Evolutionary conservation across 2,797 vertebrate genomes (phyloP).

Genomic region (Propithecus deckenii): DNA sequence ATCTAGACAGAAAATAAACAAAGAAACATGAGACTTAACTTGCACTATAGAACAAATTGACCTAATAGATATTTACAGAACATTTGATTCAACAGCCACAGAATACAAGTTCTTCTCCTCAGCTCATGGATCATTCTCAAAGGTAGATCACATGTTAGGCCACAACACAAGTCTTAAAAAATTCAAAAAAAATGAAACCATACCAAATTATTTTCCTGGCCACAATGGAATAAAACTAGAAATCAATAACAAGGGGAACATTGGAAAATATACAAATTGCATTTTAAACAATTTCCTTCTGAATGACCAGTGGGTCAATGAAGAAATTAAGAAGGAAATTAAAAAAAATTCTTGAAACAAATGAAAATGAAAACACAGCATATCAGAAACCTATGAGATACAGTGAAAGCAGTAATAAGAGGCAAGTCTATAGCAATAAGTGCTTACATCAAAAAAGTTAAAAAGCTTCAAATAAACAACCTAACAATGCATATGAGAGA

Average conservation of each 20-base stretch:
- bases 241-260: background rate
- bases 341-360: background rate
- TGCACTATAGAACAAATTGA: background rate
- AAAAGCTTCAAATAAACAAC: too few species aligned
- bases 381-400: background rate
- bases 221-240: background rate
- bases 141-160: background rate
- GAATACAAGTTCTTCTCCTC: background rate
- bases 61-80: background rate
- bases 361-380: background rate
- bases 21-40: background rate
- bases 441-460: too few species aligned
- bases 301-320: background rate
- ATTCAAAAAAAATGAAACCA: background rate
- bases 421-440: too few species aligned
- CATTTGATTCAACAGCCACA: background rate
- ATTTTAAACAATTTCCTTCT: background rate
- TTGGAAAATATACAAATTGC: background rate
- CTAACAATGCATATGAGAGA: too few species aligned
- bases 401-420: too few species aligned
- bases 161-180: background rate
- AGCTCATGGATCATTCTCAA: background rate
- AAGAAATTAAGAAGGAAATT: background rate
- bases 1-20: background rate
- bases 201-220: background rate